Base-by-base conservation (phyloP, 2,888 invertebrate species). In the Conistra vaccinii region DNA sequence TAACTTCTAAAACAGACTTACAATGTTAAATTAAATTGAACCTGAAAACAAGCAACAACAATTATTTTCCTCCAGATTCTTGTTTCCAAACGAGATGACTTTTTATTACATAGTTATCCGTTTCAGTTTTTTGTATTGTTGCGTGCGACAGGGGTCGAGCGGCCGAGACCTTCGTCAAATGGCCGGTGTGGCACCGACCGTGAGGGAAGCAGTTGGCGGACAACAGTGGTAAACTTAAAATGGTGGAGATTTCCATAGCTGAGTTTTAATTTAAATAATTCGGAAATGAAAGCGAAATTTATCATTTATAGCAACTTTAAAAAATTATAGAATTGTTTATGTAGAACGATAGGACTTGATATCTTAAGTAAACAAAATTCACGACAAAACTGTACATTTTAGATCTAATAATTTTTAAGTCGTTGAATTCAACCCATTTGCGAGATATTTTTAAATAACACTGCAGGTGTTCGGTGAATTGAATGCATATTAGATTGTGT, bases 61-160 rank as follows among this genome's bases (percentile, higher is more conserved):
- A n/a, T n/a, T n/a, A n/a, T n/a, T n/a, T 53, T 53, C 53, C n/a
- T n/a, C 12, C 14, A 14, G 14, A n/a, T 39, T 23, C 1, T 61
- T 61, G 35, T 35, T 61, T n/a, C 35, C n/a, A n/a, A n/a, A 35
- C 35, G 35, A 61, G 6, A 32, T 39, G 14, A 23, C 4, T 53
- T n/a, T 39, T 39, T 35, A 61, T 35, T 39, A 9, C n/a, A 14
- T 23, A 35, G 60, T n/a, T n/a, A 35, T 58, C 20, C 29, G 86
- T 81, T 84, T 85, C 87, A n/a, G 53, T 4, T 91, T 91, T 85
- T 90, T 87, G 86, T 83, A 78, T 82, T 77, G 78, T 86, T 83
- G 85, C 69, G 76, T 63, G 76, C 89, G 91, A 91, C 91, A 91
- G 89, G 90, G 91, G 90, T 89, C 87, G 80, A 79, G 67, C 35